Base-by-base conservation (phyloP, 2,113 vertebrate genomes). In the Pleuronectes platessa region DNA sequence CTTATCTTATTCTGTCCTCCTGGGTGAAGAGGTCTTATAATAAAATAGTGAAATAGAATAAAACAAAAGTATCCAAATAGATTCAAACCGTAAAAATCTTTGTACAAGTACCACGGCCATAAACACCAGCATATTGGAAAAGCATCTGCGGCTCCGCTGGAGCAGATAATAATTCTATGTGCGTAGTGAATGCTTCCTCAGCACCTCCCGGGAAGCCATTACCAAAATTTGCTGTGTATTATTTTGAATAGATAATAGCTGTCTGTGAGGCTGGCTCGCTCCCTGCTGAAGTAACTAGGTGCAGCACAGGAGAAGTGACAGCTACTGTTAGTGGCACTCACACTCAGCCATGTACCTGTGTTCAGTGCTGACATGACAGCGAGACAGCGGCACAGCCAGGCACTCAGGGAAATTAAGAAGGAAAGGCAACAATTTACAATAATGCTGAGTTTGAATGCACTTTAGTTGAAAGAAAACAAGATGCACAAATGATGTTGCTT, bases 171-270 rank as follows among this genome's bases (percentile, higher is more conserved):
- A 76, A 68, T 40, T 3, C 47, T 18, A 65, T 47, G 68, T 47
- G 37, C 56, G 53, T 51, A 53, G 20, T 11, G 68, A 88, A 70
- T 61, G 74, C 80, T 55, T 76, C 68, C 61, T 76, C 79, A 84
- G 87, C 79, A 66, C 61, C 69, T 83, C 47, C 53, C 24, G 13
- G 62, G 67, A 74, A 75, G 55, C 76, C 26, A 84, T 73, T 62
- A 67, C 40, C 68, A 70, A 84, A 53, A 81, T 83, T 71, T 87
- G 56, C 47, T 76, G 71, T 26, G 60, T 70, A 23, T 63, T 55
- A 68, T 68, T 65, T 84, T 49, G 49, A 83, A 31, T 51, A 23
- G 58, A 12, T 60, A 26, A 72, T 86, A 45, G 62, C 40, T 10
- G 35, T 62, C 42, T 74, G 35, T 71, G 21, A 54, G n/a, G 58